phyloP scores from a whole-genome alignment of 2,888 invertebrate genomes.

The Blomia tropicalis region DNA sequence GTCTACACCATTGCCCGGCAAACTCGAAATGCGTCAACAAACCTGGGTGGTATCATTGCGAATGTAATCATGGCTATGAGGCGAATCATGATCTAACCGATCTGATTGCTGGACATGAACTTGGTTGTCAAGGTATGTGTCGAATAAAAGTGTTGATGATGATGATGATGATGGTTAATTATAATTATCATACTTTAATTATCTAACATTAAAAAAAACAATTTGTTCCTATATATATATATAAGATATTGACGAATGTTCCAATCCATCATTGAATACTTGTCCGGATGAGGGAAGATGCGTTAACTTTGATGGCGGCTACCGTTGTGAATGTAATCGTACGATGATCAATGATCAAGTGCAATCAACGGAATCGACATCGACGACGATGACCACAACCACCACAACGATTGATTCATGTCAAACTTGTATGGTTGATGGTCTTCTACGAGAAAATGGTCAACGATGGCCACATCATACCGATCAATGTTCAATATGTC shows the following conservation, averaged over 20 bases:
- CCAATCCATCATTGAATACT: conserved; percentile 50
- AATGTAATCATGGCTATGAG: conserved; percentile 59
- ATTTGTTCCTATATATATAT: conserved; percentile 30
- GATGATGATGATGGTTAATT: background rate
- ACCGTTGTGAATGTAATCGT: conserved; percentile 50
- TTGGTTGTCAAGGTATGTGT: conserved; percentile 15
- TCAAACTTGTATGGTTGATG: conserved; percentile 56
- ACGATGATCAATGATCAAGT: background rate
- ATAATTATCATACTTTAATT: background rate
- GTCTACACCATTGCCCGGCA: conserved; percentile 53
- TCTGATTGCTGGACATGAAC: background rate
- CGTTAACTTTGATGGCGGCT: conserved; percentile 61
- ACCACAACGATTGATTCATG: conserved; percentile 16
- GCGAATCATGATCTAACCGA: conserved; percentile 31
- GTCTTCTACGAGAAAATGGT: conserved; percentile 35
- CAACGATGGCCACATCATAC: conserved; percentile 32
- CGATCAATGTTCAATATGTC: conserved; percentile 33
- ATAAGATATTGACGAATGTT: conserved; percentile 67
- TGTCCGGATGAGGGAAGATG: conserved; percentile 63
- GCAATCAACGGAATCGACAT: background rate
- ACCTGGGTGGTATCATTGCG: conserved; percentile 65
- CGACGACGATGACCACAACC: background rate
- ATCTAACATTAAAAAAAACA: too few species aligned
- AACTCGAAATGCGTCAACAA: conserved; percentile 64
- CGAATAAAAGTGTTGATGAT: background rate